Evolutionary conservation across 2,888 invertebrate genomes (phyloP), one percentile per base, ranked within the genome.

Genomic region (Alsophila aescularia): DNA sequence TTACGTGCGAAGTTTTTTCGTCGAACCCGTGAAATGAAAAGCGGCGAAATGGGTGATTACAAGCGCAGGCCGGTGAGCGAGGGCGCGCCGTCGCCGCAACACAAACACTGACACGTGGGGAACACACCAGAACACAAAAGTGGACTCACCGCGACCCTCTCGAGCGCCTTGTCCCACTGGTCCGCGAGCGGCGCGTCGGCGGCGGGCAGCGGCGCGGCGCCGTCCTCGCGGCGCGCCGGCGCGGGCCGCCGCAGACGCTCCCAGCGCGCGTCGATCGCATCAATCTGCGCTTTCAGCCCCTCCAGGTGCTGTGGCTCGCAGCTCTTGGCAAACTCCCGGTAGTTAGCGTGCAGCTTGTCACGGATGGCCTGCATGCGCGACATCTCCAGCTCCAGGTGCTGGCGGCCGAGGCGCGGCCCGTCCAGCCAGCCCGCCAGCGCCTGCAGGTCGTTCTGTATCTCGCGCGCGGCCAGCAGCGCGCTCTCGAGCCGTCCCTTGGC

Each of bases 291-390:
- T 16, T 29, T 42, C 43, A 48, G 50, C 24, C 39, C 16, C 12
- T 32, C 27, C 16, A 29, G 29, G n/a, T 4, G 45, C 6, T 14
- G 18, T 7, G 94, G 52, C 13, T 95, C 95, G 76, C 94, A 94
- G 55, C 93, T 88, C 66, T 92, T 92, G 13, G 93, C 92, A 77
- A 95, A 94, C 67, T 93, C 93, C 16, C 87, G 92, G 71, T 93
- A 93, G 70, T 92, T 92, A 39, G 88, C 84, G 69, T 92, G 86
- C 16, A 95, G 83, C 77, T 93, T 93, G 65, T 93, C 92, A 52
- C 90, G 86, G 13, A 93, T 80, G 14, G 89, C 87, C 48, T 88
- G 84, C 81, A 93, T 85, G 59, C 90, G 79, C 12, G 90, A 88
- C 88, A 90, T 87, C 74, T 91, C 90, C 59, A 90, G 79, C 70